Evolutionary conservation across 2,113 vertebrate species (phyloP).

Genomic region (Nothoprocta perdicaria): DNA sequence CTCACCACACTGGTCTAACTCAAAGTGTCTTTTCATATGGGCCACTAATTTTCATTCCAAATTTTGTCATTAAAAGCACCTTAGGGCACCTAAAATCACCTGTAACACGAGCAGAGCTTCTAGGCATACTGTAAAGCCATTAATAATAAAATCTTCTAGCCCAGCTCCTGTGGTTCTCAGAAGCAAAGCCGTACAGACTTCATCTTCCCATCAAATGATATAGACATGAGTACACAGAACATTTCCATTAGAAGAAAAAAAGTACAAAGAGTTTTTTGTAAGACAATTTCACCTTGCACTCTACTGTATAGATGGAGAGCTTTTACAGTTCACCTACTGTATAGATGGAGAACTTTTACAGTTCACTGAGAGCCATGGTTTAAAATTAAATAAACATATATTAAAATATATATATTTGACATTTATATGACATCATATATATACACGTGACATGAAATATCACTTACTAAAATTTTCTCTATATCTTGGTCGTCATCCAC

Average conservation of each 20-base stretch:
- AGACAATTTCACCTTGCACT: not conserved
- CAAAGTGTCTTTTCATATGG: not conserved
- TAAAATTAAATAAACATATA: no score
- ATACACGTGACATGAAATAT: not conserved
- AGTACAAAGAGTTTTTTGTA: no score
- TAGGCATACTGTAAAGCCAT: no score
- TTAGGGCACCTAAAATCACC: no score
- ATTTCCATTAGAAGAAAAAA: not conserved
- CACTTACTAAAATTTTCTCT: slow-evolving; percentile 69
- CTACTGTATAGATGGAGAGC: not conserved
- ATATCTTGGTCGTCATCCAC: slow-evolving; percentile 72
- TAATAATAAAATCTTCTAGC: no score
- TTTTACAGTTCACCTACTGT: not conserved
- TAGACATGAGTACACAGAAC: not conserved
- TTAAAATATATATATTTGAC: no score
- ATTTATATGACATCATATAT: no score
- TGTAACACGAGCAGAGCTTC: no score
- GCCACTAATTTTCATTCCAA: not conserved
- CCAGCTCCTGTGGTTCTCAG: not conserved
- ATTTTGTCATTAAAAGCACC: not conserved
- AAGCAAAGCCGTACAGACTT: not conserved
- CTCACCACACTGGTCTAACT: not conserved
- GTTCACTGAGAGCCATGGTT: not conserved
- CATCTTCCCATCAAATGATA: not conserved
- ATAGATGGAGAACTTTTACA: not conserved